Percentiles rank a stretch among this genome's conserved stretches.
These are phyloP conservation scores for Drosophila sordidula DNA, from an alignment of 2,888 invertebrate species.

Conservation along the genomic window DNA sequence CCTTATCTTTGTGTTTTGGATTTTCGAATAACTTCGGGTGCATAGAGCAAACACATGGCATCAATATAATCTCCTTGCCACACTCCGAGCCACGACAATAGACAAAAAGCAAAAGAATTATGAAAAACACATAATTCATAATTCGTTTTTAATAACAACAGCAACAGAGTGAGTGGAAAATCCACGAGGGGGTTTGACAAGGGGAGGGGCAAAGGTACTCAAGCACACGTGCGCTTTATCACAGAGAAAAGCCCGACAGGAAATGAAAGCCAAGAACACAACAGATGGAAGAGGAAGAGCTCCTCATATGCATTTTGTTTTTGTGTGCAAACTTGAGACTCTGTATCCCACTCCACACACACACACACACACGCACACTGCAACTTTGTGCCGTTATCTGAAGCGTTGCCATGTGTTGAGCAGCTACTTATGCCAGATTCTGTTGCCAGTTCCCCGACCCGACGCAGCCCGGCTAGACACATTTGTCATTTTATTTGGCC, in stretches of 20 bases:
- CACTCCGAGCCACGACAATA: conserved; percentile 40
- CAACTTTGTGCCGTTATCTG: conserved; percentile 50
- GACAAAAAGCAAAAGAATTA: conserved; percentile 41
- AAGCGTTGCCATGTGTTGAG: conserved; percentile 47
- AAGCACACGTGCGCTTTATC: conserved; percentile 65
- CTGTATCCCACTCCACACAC: conserved; percentile 10
- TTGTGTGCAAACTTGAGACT: conserved; percentile 31
- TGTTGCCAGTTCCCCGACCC: conserved; percentile 6
- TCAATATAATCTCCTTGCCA: conserved; percentile 52
- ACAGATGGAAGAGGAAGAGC: neutral
- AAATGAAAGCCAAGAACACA: conserved; percentile 40
- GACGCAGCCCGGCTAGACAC: conserved; percentile 72
- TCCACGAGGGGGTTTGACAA: neutral
- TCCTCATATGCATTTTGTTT: conserved; percentile 35
- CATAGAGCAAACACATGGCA: conserved; percentile 26
- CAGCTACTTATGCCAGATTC: conserved; percentile 25
- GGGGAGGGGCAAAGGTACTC: conserved; percentile 25
- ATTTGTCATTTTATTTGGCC: conserved; percentile 73
- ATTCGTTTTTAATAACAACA: conserved; percentile 77
- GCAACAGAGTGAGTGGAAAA: conserved; percentile 31
- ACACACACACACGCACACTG: conserved; percentile 24
- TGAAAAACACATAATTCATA: conserved; percentile 75
- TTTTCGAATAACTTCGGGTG: conserved; percentile 39
- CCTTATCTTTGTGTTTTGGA: conserved; percentile 64
- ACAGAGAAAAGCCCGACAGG: conserved; percentile 38